Evolutionary conservation across 2,888 invertebrate genomes (phyloP).

Genomic region (Phorcus lineatus): DNA sequence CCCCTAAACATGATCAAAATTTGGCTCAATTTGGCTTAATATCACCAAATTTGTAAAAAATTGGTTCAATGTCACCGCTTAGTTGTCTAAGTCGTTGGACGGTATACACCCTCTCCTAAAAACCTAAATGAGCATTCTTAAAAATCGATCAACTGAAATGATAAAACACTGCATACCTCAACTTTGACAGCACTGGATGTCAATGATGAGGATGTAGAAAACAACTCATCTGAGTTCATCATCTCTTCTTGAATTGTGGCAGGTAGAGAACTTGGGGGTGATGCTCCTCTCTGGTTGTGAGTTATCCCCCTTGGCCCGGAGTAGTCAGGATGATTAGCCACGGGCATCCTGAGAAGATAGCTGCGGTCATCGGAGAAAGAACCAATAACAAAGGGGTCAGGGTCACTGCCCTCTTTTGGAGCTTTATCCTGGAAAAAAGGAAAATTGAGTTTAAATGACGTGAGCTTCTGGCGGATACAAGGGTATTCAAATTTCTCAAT

Average conservation of each 20-base stretch:
- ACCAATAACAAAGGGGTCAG: constrained; percentile 11
- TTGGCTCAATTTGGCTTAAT: too few relatives aligned
- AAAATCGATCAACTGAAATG: too few relatives aligned
- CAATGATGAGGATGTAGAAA: constrained; percentile 19
- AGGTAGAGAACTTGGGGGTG: not conserved
- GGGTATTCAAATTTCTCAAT: too few relatives aligned
- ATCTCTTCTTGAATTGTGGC: constrained; percentile 1
- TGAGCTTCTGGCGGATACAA: too few relatives aligned
- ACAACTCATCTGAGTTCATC: constrained; percentile 37
- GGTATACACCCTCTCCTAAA: too few relatives aligned
- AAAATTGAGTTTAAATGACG: not conserved
- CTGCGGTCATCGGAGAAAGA: constrained; percentile 32
- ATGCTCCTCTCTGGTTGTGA: not conserved
- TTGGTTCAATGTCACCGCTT: too few relatives aligned
- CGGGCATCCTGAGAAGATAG: constrained; percentile 22
- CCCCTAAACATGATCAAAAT: too few relatives aligned
- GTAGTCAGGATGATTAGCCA: not conserved
- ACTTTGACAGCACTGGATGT: constrained; percentile 26
- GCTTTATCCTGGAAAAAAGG: not conserved
- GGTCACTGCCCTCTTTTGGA: not conserved
- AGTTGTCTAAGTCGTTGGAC: too few relatives aligned
- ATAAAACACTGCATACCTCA: constrained; percentile 8
- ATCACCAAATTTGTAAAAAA: too few relatives aligned
- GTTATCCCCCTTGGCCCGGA: not conserved
- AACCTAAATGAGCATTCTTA: too few relatives aligned